Percentiles rank a stretch among this genome's conserved stretches.
Evolutionary conservation across 2,113 vertebrate species (phyloP).

Genomic region (Marmota monax): DNA sequence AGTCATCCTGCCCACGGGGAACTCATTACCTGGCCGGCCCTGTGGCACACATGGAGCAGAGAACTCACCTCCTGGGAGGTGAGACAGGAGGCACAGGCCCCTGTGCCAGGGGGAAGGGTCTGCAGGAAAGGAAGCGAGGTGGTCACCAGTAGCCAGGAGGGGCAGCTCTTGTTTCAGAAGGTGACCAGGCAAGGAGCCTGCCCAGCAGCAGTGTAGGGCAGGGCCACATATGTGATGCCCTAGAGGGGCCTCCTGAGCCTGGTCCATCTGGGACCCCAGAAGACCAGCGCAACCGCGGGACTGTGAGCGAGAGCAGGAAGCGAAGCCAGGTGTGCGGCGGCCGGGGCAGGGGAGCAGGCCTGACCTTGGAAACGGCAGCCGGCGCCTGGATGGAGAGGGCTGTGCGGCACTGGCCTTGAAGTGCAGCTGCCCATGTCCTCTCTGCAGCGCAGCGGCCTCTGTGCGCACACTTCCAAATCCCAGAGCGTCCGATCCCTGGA

Average conservation of each 20-base stretch:
- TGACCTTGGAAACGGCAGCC: not conserved
- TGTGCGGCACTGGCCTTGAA: accelerated
- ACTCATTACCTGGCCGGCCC: not conserved
- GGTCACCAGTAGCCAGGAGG: not conserved
- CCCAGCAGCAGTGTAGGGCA: not conserved
- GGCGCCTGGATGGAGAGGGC: too few species aligned
- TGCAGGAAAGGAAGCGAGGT: too few species aligned
- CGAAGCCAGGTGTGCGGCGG: not conserved
- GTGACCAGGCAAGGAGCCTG: not conserved
- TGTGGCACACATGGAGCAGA: not conserved
- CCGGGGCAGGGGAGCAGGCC: too few species aligned
- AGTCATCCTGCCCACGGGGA: not conserved
- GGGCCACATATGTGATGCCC: accelerated
- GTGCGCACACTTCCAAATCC: not conserved
- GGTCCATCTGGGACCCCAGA: not conserved
- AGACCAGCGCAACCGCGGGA: accelerated
- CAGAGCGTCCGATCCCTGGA: not conserved
- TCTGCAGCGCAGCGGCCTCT: not conserved
- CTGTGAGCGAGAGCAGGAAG: accelerated
- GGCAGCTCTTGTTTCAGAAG: not conserved
- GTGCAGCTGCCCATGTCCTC: not conserved
- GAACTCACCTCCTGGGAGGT: too few species aligned
- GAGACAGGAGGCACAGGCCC: not conserved
- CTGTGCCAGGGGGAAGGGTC: too few species aligned
- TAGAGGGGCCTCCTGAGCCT: not conserved